Evolutionary conservation across 2,888 invertebrate species (phyloP), one percentile per base, ranked within the genome.

Genomic region (Drosophila emarginata): DNA sequence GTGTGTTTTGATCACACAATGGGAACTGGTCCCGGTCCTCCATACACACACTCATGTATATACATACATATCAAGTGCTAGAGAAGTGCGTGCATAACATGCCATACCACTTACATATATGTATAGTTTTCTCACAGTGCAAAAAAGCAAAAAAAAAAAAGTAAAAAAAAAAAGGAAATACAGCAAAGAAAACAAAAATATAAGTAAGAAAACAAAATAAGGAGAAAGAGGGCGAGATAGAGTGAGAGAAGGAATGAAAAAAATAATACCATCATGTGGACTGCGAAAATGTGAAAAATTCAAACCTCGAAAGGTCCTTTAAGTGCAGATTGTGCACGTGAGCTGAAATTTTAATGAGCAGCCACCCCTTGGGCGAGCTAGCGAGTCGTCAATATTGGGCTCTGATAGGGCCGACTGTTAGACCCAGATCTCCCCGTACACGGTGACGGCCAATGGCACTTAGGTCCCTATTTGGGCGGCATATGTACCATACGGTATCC

Each of bases 251-350:
- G 6, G n/a, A 26, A 26, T 36, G 2, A 21, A 36, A 37, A 23
- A 61, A 68, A 61, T 56, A 61, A 68, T 67, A 68, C 56, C 26
- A 45, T 61, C 69, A 51, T 70, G 58, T 45, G 45, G 45, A 45
- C 45, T 45, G 78, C 71, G 61, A 85, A 79, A 77, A 85, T 81
- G 79, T 85, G 78, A 85, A 81, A 81, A 85, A 81, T 82, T 82
- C 80, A 81, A 81, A 81, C 79, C 81, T 85, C 68, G 74, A 85
- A 79, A 77, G 81, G 85, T 82, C 79, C 77, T 82, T 79, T 80
- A 80, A 83, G 86, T 86, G 82, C 78, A 79, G 87, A 79, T 83
- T 81, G 81, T 72, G 81, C 76, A 84, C 83, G 83, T 84, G 83
- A 74, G 53, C 74, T 80, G 83, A 84, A 84, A 84, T 87, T 87